Evolutionary conservation across 2,888 invertebrate genomes (phyloP), one percentile per base, ranked within the genome.

Genomic region (Aporophyla nigra): DNA sequence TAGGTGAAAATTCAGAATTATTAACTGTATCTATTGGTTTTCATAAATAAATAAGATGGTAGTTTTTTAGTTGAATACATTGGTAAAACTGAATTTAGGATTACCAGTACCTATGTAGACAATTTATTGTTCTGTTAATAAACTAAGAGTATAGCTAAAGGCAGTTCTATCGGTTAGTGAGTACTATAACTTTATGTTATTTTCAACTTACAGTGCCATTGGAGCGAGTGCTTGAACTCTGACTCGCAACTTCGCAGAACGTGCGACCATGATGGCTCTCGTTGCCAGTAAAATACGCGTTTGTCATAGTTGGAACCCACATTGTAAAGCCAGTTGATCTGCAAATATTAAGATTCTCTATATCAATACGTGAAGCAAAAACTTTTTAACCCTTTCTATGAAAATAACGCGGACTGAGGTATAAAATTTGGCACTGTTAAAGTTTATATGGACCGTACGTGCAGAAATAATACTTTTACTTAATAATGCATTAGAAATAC

Each of bases 261-360:
- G 93, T 92, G 53, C 88, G 90, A 0, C 94, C 94, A 0, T 87
- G 14, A 21, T 58, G 58, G 21, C 82, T 91, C 51, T 93, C 90
- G 0, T 88, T 90, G 0, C 92, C 93, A 27, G 88, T 71, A 71
- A 71, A 71, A 27, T 71, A 71, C 6, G 71, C 43, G 43, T 71
- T 71, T 54, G 71, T 71, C 43, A 71, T 43, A 12, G 71, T 71
- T 16, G 71, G 71, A 27, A 71, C 43, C 71, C 71, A 71, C 71
- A 43, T 94, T 0, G 94, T 94, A 82, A 91, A 96, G 2, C 95
- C 95, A 0, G 95, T 95, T 14, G 95, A 94, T 19, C 95, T 95
- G 84, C 9, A 86, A 16, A 51, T 58, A 7, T 59, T 51, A 0
- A 53, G 33, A 33, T 33, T n/a, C 33, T 3, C 33, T 33, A 33